Evolutionary conservation across 2,888 invertebrate genomes (phyloP), one percentile per base, ranked within the genome.

Genomic region (Hemistola chrysoprasaria): DNA sequence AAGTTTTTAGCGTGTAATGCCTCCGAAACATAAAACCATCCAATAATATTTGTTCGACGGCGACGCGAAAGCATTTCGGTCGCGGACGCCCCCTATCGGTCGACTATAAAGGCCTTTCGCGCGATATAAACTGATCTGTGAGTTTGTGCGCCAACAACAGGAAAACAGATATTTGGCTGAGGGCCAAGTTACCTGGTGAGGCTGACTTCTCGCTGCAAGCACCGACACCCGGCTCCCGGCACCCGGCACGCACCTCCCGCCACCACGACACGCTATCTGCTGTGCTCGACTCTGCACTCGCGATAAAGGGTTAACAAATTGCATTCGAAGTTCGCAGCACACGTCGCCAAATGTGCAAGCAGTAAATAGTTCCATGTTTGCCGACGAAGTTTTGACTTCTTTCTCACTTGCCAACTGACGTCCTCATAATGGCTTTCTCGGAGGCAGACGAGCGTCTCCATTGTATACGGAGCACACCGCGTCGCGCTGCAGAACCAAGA

Each of bases 81-180:
- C 62, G 59, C 34, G 63, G 66, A 70, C 72, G 65, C 72, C 72
- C 73, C 73, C 78, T 80, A 81, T 83, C 83, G 81, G 81, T 77
- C 72, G 79, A 72, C 85, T 76, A 87, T 90, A 89, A 89, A 89
- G 86, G 87, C 86, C 83, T 86, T 81, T 81, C 79, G 80, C 82
- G 81, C 81, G 87, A 89, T 89, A 89, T 88, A 88, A 88, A 88
- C 86, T 85, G 88, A 89, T 89, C 87, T 85, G 87, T 79, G 83
- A 84, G 86, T 84, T 80, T 78, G 81, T 78, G 79, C 72, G 72
- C 73, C 80, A 78, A 80, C 81, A 82, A 79, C 80, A 79, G 79
- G 84, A 86, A 89, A 90, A 89, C 88, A 89, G 78, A 77, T 84
- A 79, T 71, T 83, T 90, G 89, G 89, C 80, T 55, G 49, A 45